These are phyloP conservation scores for Hypotaenidia philippensis DNA, from an alignment of 2,797 vertebrate genomes.

Conservation along the genomic window DNA sequence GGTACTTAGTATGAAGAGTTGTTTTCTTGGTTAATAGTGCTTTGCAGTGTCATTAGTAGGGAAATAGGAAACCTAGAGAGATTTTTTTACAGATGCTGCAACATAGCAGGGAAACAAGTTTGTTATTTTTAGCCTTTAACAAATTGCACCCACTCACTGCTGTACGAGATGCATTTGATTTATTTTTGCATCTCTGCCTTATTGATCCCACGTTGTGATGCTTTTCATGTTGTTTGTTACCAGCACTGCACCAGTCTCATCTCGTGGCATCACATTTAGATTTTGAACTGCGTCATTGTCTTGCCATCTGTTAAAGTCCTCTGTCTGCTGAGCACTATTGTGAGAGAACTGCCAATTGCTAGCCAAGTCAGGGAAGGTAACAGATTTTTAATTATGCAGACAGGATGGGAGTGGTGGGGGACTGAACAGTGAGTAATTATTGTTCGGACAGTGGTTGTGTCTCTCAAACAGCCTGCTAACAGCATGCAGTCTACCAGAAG, in stretches of 20 bases:
- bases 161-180: neutral
- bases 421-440: neutral
- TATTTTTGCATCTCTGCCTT: neutral
- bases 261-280: neutral
- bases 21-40: neutral
- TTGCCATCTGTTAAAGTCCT: slow-evolving; percentile 53
- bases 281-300: neutral
- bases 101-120: neutral
- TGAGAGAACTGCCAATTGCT: neutral
- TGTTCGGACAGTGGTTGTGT: neutral
- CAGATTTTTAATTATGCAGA: slow-evolving; percentile 61
- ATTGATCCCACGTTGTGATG: neutral
- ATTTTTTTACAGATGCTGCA: neutral
- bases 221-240: neutral
- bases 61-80: neutral
- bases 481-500: neutral
- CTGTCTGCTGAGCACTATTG: neutral
- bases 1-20: neutral
- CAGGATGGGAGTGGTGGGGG: slow-evolving; percentile 24
- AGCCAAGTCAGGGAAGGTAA: neutral
- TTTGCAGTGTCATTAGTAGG: neutral
- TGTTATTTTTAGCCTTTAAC: neutral
- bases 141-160: neutral
- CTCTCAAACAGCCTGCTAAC: neutral
- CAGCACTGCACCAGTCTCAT: neutral